Evolutionary conservation across 2,888 invertebrate genomes (phyloP).

Genomic region (Xanthia icteritia): DNA sequence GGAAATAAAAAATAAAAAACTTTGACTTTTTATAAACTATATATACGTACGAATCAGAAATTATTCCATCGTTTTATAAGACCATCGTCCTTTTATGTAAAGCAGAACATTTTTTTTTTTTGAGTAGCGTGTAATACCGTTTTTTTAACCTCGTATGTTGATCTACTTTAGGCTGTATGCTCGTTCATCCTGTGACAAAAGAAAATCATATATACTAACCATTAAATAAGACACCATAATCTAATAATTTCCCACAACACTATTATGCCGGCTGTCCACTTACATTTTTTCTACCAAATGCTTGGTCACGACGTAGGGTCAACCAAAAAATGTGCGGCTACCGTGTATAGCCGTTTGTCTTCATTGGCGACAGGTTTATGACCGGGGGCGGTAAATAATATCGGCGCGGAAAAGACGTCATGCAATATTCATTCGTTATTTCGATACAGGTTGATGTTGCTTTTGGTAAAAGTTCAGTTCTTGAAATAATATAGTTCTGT

Average conservation of each 20-base stretch:
- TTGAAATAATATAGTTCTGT: background rate
- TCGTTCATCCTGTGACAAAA: background rate
- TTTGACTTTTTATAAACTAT: background rate
- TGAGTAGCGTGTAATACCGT: no score
- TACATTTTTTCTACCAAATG: slow-evolving; percentile 50
- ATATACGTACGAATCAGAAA: background rate
- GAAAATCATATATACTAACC: background rate
- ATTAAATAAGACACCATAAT: slow-evolving; percentile 10
- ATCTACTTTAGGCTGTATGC: background rate
- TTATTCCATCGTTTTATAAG: no score
- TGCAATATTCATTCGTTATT: slow-evolving; percentile 87
- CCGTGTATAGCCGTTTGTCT: slow-evolving; percentile 85
- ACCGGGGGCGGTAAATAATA: slow-evolving; percentile 88
- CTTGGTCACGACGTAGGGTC: slow-evolving; percentile 77
- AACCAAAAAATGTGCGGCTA: slow-evolving; percentile 82
- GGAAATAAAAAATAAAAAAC: background rate
- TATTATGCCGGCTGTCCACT: slow-evolving; percentile 42
- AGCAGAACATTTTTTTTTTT: no score
- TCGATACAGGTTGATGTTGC: slow-evolving; percentile 70
- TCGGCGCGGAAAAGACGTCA: slow-evolving; percentile 83
- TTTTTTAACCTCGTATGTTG: background rate
- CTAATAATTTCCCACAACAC: slow-evolving; percentile 24
- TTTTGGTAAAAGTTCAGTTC: background rate
- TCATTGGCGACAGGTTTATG: slow-evolving; percentile 88
- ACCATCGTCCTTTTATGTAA: no score